These are phyloP conservation scores for Meiosimyza platycephala DNA, from an alignment of 2,888 invertebrate genomes.

Conservation along the genomic window DNA sequence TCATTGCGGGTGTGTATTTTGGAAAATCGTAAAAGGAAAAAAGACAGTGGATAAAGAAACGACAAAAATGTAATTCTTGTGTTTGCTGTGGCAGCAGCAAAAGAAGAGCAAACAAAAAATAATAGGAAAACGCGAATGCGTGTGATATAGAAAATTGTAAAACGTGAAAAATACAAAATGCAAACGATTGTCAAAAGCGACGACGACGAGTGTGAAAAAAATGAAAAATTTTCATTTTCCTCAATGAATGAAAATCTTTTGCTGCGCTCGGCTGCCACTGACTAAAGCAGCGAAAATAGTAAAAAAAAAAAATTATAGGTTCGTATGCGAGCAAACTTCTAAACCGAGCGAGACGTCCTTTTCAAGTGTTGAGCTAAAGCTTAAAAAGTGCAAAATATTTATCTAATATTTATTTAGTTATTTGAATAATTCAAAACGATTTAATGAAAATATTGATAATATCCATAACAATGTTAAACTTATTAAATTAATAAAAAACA, in stretches of 20 bases:
- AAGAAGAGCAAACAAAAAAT: slow-evolving; percentile 11
- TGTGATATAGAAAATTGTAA: not conserved
- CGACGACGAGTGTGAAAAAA: slow-evolving; percentile 24
- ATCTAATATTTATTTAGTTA: not conserved
- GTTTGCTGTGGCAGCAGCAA: not conserved
- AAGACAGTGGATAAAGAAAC: slow-evolving; percentile 1
- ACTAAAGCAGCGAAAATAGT: not conserved
- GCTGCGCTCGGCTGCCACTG: slow-evolving; percentile 3
- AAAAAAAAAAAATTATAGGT: not conserved
- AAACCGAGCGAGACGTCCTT: not conserved
- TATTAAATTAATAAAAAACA: too few relatives aligned
- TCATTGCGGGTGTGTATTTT: slow-evolving; percentile 21
- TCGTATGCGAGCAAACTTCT: not conserved
- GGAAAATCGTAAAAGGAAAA: slow-evolving; percentile 20
- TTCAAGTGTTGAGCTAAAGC: too few relatives aligned
- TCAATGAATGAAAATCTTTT: slow-evolving; percentile 29
- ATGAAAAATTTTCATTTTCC: slow-evolving; percentile 33
- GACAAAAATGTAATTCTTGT: not conserved
- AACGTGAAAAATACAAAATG: too few relatives aligned
- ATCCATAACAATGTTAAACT: too few relatives aligned
- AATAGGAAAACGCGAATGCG: slow-evolving; percentile 17
- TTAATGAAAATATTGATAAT: not conserved
- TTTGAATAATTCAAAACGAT: not conserved
- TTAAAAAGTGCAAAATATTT: too few relatives aligned
- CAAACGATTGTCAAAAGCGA: not conserved